Percentiles rank a stretch among this genome's conserved stretches.
phyloP scores from a whole-genome alignment of 2,113 vertebrate genomes.

The Pomatorhinus ruficollis region DNA sequence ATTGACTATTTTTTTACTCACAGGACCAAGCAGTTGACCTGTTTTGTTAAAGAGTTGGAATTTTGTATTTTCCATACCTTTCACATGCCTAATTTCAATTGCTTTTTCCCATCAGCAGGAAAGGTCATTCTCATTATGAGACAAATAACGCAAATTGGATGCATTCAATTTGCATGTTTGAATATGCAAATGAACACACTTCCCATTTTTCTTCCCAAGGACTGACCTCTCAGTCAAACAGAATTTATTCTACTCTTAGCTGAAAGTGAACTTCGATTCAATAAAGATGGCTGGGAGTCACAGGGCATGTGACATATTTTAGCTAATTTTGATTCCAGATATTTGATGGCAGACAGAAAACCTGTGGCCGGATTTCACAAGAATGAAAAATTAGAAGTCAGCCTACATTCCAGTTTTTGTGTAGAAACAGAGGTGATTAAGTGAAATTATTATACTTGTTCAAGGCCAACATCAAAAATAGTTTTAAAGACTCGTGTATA shows the following conservation, averaged over 20 bases:
- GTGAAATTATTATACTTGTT: slow-evolving; percentile 54
- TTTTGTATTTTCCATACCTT: not conserved
- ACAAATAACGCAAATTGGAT: slow-evolving; percentile 23
- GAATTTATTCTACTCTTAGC: slow-evolving; percentile 34
- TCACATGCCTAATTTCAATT: not conserved
- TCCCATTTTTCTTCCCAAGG: slow-evolving; percentile 44
- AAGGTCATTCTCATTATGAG: slow-evolving; percentile 36
- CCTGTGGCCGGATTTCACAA: not conserved
- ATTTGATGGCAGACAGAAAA: slow-evolving; percentile 33
- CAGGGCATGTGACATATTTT: slow-evolving; percentile 21
- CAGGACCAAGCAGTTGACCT: not conserved
- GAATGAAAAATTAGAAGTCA: slow-evolving; percentile 52
- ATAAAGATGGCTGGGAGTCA: slow-evolving; percentile 43
- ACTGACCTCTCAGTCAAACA: slow-evolving; percentile 3
- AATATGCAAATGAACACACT: not conserved
- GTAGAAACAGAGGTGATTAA: slow-evolving; percentile 57
- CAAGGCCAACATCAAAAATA: slow-evolving; percentile 49
- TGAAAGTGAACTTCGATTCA: slow-evolving; percentile 9
- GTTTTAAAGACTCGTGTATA: slow-evolving; percentile 21
- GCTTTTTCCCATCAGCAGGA: not conserved
- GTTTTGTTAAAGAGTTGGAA: not conserved
- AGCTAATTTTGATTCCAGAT: slow-evolving; percentile 14
- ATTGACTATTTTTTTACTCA: not conserved
- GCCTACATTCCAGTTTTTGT: slow-evolving; percentile 19
- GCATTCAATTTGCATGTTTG: slow-evolving; percentile 14